Percentiles rank a stretch among this genome's conserved stretches.
phyloP scores from a whole-genome alignment of 1,140 invertebrate species.

The Drusus annulatus region DNA sequence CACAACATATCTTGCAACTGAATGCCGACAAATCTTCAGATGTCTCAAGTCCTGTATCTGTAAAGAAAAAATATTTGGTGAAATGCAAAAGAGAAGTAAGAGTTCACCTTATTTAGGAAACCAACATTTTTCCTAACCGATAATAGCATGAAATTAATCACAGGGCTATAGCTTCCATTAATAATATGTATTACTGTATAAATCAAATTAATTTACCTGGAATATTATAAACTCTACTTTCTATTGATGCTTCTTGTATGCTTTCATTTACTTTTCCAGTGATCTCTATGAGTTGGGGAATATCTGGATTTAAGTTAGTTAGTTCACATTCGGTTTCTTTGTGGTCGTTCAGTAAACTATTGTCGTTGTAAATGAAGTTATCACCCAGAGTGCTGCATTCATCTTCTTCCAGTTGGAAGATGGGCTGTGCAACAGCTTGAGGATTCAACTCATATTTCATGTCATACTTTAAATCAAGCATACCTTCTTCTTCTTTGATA shows the following conservation, averaged over 20 bases:
- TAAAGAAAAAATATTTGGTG: no score
- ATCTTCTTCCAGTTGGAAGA: conserved; percentile 14
- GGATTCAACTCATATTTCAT: conserved; percentile 37
- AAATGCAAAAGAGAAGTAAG: no score
- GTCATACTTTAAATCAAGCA: conserved; percentile 31
- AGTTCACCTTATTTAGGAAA: no score
- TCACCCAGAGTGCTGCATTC: conserved; percentile 23
- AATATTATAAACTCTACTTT: background rate
- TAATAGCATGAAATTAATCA: no score
- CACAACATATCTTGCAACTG: conserved; percentile 37
- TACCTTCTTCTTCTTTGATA: conserved; percentile 39
- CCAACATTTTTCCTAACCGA: no score
- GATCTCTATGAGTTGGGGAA: background rate
- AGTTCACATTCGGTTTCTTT: conserved; percentile 8
- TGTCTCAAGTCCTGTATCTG: no score
- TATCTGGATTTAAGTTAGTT: background rate
- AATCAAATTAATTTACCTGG: background rate
- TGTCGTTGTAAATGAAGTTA: conserved; percentile 17
- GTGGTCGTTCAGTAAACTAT: background rate
- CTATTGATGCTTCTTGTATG: conserved; percentile 7
- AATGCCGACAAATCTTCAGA: background rate
- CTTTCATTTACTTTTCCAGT: background rate
- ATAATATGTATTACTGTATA: no score
- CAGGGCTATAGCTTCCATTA: no score
- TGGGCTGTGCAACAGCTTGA: conserved; percentile 5